Percentiles rank a stretch among this genome's conserved stretches.
phyloP scores from a whole-genome alignment of 2,888 invertebrate species.

The Eustalomyia histrio region DNA sequence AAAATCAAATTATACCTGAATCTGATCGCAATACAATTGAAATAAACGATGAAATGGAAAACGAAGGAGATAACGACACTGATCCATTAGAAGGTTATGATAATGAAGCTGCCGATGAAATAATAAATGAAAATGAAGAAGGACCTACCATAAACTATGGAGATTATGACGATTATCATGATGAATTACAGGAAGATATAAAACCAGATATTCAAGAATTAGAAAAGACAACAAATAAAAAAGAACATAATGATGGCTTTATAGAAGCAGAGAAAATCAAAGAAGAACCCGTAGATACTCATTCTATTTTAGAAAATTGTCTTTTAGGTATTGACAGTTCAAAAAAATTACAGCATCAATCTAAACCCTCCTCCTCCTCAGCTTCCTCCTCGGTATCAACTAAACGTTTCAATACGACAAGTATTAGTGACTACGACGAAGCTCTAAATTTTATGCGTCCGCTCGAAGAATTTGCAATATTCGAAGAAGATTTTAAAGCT shows the following conservation, averaged over 20 bases:
- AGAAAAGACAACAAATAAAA: conserved; percentile 37
- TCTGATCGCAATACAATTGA: conserved; percentile 23
- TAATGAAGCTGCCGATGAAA: conserved; percentile 51
- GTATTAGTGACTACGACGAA: conserved; percentile 58
- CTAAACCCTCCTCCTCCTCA: conserved; percentile 27
- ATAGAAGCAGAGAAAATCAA: conserved; percentile 30
- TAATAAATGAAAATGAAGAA: conserved; percentile 66
- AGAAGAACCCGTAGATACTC: conserved; percentile 46
- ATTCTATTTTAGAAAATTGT: conserved; percentile 41
- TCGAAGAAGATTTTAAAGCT: conserved; percentile 68
- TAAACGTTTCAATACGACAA: conserved; percentile 8
- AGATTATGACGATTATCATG: conserved; percentile 62
- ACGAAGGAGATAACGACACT: conserved; percentile 20
- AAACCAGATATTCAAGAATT: conserved; percentile 58
- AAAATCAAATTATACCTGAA: conserved; percentile 52
- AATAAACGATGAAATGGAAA: conserved; percentile 27
- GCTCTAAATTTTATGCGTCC: conserved; percentile 66
- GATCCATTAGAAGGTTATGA: conserved; percentile 49
- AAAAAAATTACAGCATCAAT: background rate
- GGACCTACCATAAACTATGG: conserved; percentile 67
- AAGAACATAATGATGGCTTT: background rate
- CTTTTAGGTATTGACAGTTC: conserved; percentile 35
- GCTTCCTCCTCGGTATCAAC: conserved; percentile 35
- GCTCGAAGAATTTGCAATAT: conserved; percentile 68
- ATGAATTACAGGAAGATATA: conserved; percentile 50